Evolutionary conservation across 1,140 invertebrate genomes (phyloP).

Genomic region (Rhagoletis pomonella): DNA sequence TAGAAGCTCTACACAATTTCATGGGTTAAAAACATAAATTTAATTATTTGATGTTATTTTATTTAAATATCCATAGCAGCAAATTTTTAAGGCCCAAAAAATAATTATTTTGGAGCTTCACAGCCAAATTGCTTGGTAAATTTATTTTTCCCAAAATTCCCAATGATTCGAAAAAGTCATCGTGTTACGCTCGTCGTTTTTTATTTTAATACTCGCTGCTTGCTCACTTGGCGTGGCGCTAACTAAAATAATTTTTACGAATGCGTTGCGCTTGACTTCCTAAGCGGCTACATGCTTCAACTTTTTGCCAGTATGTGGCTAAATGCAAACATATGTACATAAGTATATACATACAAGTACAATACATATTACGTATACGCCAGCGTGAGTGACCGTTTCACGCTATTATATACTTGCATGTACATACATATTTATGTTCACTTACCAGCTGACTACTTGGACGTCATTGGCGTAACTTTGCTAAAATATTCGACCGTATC

Average conservation of each 20-base stretch:
- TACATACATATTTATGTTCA: neutral
- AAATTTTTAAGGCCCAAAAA: too few relatives aligned
- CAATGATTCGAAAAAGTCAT: too few relatives aligned
- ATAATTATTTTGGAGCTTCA: too few relatives aligned
- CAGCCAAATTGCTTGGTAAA: too few relatives aligned
- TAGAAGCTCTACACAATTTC: too few relatives aligned
- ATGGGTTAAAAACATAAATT: too few relatives aligned
- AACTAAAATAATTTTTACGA: neutral
- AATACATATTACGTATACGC: constrained; percentile 39
- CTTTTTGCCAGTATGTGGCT: neutral
- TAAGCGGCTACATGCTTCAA: neutral
- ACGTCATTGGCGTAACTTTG: constrained; percentile 7
- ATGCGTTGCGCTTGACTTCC: constrained; percentile 36
- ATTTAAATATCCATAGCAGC: too few relatives aligned
- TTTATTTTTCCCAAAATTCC: too few relatives aligned
- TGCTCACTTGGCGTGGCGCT: neutral
- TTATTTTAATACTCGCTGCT: neutral
- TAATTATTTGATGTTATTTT: too few relatives aligned
- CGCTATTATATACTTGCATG: neutral
- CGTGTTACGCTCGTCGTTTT: too few relatives aligned
- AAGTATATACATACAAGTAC: neutral
- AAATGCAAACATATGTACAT: too few relatives aligned
- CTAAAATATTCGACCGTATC: neutral
- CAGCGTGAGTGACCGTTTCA: constrained; percentile 36
- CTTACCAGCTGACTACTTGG: too few relatives aligned